phyloP scores from a whole-genome alignment of 2,888 invertebrate genomes.

The Adelognathus sp. region DNA sequence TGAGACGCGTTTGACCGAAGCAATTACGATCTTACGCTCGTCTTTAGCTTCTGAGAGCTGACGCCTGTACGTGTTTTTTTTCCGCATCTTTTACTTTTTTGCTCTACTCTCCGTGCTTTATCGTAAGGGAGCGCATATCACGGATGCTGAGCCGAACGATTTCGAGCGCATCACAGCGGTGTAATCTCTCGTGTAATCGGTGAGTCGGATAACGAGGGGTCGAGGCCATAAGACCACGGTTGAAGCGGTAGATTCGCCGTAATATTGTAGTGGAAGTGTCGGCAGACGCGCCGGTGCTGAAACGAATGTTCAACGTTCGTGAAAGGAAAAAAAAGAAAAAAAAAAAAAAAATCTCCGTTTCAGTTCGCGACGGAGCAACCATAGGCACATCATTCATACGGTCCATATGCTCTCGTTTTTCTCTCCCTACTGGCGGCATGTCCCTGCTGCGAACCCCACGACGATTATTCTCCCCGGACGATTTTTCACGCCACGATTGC shows the following conservation, averaged over 20 bases:
- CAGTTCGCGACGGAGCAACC: conserved; percentile 9
- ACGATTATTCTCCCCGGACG: conserved; percentile 32
- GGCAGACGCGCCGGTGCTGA: conserved; percentile 31
- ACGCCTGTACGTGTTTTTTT: not conserved
- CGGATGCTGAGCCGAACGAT: conserved; percentile 37
- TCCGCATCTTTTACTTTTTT: not conserved
- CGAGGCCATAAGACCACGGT: conserved; percentile 43
- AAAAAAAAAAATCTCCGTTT: conserved; percentile 15
- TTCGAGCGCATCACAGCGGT: conserved; percentile 40
- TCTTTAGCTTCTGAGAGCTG: not conserved
- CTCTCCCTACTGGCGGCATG: conserved; percentile 6
- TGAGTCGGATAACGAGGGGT: conserved; percentile 50
- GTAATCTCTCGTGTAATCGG: conserved; percentile 55
- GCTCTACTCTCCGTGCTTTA: not conserved
- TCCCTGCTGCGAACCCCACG: conserved; percentile 17
- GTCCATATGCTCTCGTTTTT: conserved; percentile 9
- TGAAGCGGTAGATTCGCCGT: not conserved
- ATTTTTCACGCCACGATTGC: conserved; percentile 38
- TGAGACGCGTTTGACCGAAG: not conserved
- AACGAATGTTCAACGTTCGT: conserved; percentile 49
- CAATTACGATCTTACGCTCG: not conserved
- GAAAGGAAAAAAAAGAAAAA: conserved; percentile 14
- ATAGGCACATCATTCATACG: not conserved
- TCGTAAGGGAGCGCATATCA: conserved; percentile 15
- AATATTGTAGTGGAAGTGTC: conserved; percentile 18